Evolutionary conservation across 92 coral and sea anemone genomes (phyloP).

Genomic region (Anthopleura xanthogrammica): DNA sequence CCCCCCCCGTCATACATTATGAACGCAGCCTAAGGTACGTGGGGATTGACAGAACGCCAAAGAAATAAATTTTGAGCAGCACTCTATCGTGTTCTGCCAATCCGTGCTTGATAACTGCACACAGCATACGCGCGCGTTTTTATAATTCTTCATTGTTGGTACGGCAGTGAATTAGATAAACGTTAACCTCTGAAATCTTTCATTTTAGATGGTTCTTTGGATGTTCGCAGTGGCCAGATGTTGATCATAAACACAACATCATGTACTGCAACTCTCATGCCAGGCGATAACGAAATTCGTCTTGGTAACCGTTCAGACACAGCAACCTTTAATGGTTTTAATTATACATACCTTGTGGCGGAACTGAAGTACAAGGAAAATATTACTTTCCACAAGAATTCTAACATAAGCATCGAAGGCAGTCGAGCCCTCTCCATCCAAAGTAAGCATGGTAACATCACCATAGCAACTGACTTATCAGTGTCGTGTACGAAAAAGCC

Average conservation of each 20-base stretch:
- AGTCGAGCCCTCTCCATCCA: slow-evolving; percentile 31
- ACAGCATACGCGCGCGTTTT: too few species aligned
- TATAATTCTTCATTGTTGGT: too few species aligned
- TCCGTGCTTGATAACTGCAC: too few species aligned
- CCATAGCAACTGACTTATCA: slow-evolving; percentile 28
- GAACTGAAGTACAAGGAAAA: slow-evolving; percentile 17
- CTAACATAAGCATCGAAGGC: slow-evolving; percentile 31
- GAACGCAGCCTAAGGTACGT: too few species aligned
- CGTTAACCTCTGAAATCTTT: not conserved
- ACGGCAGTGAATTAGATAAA: too few species aligned
- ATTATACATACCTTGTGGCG: slow-evolving; percentile 6
- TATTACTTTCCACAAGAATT: slow-evolving; percentile 31
- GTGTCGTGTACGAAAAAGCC: slow-evolving; percentile 36
- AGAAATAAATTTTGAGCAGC: too few species aligned
- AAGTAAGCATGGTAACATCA: slow-evolving; percentile 47
- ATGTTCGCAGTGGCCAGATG: not conserved
- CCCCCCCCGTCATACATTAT: too few species aligned
- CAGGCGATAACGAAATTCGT: not conserved
- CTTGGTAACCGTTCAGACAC: not conserved
- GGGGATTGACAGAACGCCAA: too few species aligned
- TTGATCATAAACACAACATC: not conserved
- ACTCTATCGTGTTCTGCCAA: too few species aligned
- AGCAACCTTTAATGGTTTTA: too few species aligned
- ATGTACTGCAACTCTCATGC: not conserved
- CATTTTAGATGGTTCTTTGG: not conserved